Evolutionary conservation across 2,888 invertebrate species (phyloP), one percentile per base, ranked within the genome.

Genomic region (Lapara coniferarum): DNA sequence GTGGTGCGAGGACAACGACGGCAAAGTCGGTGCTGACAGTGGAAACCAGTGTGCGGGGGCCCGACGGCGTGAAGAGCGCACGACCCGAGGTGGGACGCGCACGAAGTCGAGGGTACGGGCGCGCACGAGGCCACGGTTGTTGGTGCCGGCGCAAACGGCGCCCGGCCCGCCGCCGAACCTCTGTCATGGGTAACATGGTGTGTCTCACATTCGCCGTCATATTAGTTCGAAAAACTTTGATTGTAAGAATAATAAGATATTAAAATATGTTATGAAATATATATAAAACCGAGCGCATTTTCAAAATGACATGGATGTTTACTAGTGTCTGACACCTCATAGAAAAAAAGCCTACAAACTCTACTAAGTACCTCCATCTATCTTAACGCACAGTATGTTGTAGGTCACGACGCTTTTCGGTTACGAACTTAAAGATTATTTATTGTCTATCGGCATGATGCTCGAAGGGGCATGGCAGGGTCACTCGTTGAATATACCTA

Each of bases 101-200:
- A 74, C 85, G 88, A 80, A 84, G 85, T 77, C 85, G 86, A 86
- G 91, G 90, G 90, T 86, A 88, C 89, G 91, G 88, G 85, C 85
- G 89, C 81, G 80, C 82, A 73, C 79, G 80, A 79, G 85, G 88
- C 77, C 89, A 89, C 78, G 89, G 91, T 69, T 91, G 92, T 77
- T 87, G 91, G 89, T 91, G 93, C 86, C 88, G 89, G 78, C 91
- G 91, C 84, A 89, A 85, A 84, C 88, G 91, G 73, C 91, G 92
- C 87, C 81, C 88, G 80, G 89, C 89, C 89, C 89, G 89, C 72
- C 91, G 91, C 82, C 91, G 90, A 75, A 73, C 89, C 86, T 83
- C 87, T 76, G 89, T 90, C 90, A 91, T 92, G 91, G 93, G 92
- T 92, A 92, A 92, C 93, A 91, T 81, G 93, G 93, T 93, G 92